A percentile compares a stretch with the other conserved stretches of the same genome.
Conservation (phyloP, 2,888 invertebrate species). For the Theretra japonica region DNA sequence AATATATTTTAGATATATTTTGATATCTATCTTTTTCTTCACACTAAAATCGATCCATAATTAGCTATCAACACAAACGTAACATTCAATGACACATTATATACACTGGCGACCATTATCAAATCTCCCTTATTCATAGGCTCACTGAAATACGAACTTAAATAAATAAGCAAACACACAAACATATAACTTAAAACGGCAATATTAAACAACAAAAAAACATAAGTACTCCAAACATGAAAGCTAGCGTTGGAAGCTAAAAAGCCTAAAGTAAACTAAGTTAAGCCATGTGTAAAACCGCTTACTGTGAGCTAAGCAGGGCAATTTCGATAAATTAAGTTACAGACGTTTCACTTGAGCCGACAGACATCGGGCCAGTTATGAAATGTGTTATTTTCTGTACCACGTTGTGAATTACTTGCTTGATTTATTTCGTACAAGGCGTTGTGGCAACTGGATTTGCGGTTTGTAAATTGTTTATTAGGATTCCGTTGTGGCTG, state of each 20-base stretch:
- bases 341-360: conserved; percentile 39
- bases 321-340: conserved; percentile 58
- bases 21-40: too few species aligned
- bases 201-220: conserved; percentile 24
- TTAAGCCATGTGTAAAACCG: conserved; percentile 57
- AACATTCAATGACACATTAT: too few species aligned
- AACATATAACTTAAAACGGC: conserved; percentile 33
- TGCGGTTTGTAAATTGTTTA: neutral
- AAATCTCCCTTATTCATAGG: too few species aligned
- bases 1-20: too few species aligned
- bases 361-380: conserved; percentile 31
- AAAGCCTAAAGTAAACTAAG: conserved; percentile 54
- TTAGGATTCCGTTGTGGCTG: neutral
- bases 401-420: neutral
- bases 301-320: conserved; percentile 47
- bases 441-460: neutral
- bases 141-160: too few species aligned
- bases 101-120: too few species aligned
- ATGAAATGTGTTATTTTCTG: conserved; percentile 27
- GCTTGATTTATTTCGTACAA: neutral
- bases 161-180: neutral
- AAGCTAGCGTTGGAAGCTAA: conserved; percentile 36
- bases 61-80: too few species aligned
- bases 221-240: neutral
- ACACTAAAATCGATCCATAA: too few species aligned